phyloP scores from a whole-genome alignment of 1,140 invertebrate genomes.

The Euwallacea similis region DNA sequence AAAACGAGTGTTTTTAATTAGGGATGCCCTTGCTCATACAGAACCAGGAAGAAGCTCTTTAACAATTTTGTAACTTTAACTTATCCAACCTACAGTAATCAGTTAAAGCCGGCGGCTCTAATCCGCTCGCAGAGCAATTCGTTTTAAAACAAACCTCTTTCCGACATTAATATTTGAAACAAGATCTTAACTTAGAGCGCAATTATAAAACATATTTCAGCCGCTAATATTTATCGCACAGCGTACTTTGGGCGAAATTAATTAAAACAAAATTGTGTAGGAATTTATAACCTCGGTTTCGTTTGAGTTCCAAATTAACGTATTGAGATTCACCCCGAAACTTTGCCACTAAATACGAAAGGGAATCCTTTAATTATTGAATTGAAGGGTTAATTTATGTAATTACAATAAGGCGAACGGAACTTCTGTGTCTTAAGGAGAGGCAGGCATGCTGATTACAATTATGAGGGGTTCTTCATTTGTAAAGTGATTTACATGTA shows the following conservation, averaged over 20 bases:
- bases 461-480: too few species aligned
- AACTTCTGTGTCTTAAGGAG: not conserved
- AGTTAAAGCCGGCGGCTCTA: too few species aligned
- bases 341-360: constrained; percentile 14
- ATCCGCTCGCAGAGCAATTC: not conserved
- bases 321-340: constrained; percentile 16
- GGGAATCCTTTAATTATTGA: constrained; percentile 18
- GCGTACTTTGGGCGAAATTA: constrained; percentile 16
- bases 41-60: too few species aligned
- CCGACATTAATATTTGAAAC: constrained; percentile 15
- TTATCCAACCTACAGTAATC: too few species aligned
- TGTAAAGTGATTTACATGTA: too few species aligned
- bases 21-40: too few species aligned
- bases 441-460: too few species aligned
- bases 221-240: constrained; percentile 14
- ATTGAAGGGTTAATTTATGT: constrained; percentile 8
- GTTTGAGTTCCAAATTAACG: constrained; percentile 20
- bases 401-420: constrained; percentile 9
- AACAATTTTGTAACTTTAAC: too few species aligned
- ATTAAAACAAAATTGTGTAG: constrained; percentile 27
- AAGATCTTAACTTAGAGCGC: constrained; percentile 5
- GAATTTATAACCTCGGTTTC: constrained; percentile 21
- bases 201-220: constrained; percentile 24
- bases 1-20: too few species aligned
- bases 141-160: constrained; percentile 8